These are phyloP conservation scores for Drosophila triauraria DNA, from an alignment of 1,140 invertebrate genomes.

Conservation along the genomic window DNA sequence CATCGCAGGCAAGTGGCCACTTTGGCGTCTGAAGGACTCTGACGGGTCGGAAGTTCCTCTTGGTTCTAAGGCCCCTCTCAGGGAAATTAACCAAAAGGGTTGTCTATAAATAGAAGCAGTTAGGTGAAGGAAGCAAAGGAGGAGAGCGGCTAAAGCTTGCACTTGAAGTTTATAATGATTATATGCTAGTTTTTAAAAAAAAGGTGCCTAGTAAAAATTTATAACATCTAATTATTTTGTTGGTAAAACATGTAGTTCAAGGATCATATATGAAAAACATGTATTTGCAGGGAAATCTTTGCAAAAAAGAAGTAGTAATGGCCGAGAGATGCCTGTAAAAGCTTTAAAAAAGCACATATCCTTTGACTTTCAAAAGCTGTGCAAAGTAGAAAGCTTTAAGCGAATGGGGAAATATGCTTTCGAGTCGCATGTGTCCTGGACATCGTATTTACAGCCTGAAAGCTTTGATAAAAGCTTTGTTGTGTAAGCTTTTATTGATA, in stretches of 20 bases:
- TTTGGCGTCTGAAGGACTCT: conserved; percentile 29
- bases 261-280: no score
- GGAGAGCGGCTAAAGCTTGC: background rate
- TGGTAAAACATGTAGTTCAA: no score
- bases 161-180: background rate
- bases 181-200: background rate
- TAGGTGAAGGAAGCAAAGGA: background rate
- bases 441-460: background rate
- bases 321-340: background rate
- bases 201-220: background rate
- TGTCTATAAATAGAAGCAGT: conserved; percentile 7
- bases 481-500: background rate
- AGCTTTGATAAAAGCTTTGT: conserved; percentile 6
- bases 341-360: conserved; percentile 7
- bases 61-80: background rate
- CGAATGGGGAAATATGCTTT: background rate
- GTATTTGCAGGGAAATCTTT: background rate
- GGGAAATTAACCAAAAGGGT: conserved; percentile 16
- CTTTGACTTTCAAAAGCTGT: conserved; percentile 1
- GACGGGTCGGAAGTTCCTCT: conserved; percentile 23
- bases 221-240: background rate
- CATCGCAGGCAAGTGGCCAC: conserved; percentile 35
- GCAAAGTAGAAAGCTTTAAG: background rate
- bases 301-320: background rate
- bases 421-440: background rate